Evolutionary conservation across 1,140 invertebrate genomes (phyloP), one percentile per base, ranked within the genome.

Genomic region (Aphelinus atriplicis): DNA sequence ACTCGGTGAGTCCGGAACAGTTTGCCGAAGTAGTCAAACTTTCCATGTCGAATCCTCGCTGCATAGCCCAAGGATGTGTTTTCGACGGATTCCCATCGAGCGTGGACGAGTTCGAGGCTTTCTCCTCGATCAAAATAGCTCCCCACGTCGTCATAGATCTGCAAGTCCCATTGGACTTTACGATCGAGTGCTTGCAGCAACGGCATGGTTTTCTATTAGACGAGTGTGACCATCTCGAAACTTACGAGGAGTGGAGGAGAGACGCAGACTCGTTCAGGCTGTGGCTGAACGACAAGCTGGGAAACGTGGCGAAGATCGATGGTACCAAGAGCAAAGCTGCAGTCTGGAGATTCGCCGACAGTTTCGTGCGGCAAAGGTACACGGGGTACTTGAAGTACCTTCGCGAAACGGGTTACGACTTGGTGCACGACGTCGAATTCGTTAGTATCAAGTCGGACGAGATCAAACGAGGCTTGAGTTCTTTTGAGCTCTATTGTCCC

Each of bases 41-140:
- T 81, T 86, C 9, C 82, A 82, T 7, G 84, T 89, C 64, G 87
- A 71, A 90, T 83, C 79, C 84, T 55, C 81, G 83, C 42, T 82
- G 83, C 67, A 72, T 84, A 4, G 87, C 88, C 26, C 87, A 90
- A 77, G 91, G 90, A 7, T 88, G 88, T 79, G 76, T 92, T 9
- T 84, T 90, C 56, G 91, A 92, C 80, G 91, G 90, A 7, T 90
- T 91, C 83, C 91, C 91, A 2, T 82, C 85, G 63, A 84, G 73
- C 51, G 79, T 84, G 7, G 77, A 82, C 50, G 89, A 91, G 82
- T 83, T 85, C 43, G 82, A 85, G 71, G 82, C 86, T 79, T 77
- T 92, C 43, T 74, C 81, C 5, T 85, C 86, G 73, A 56, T 88
- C 42, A 89, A 87, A 43, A 77, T 91, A 9, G 86, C 89, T 63